Evolutionary conservation across 2,888 invertebrate species (phyloP).

Genomic region (Dynastes hyllus): DNA sequence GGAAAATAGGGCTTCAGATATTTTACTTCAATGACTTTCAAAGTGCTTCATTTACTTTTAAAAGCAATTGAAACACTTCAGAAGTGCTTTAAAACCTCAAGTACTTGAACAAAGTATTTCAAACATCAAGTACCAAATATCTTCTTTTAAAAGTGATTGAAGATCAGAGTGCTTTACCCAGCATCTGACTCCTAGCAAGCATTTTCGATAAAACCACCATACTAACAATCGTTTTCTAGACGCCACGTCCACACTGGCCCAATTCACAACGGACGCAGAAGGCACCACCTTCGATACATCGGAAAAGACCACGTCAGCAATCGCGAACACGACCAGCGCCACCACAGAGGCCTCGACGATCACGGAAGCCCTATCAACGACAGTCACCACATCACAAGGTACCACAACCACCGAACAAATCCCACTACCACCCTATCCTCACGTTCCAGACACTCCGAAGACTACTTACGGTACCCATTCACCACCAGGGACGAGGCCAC

Average conservation of each 20-base stretch:
- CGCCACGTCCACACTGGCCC: constrained; percentile 26
- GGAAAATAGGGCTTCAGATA: no score
- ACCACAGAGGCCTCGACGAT: constrained; percentile 28
- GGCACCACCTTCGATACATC: constrained; percentile 40
- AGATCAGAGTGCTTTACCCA: no score
- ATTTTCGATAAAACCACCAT: no score
- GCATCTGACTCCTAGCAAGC: no score
- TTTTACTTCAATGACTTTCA: no score
- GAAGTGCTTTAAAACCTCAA: no score
- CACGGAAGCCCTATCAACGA: constrained; percentile 4
- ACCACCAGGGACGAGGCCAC: constrained; percentile 66
- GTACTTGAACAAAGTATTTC: no score
- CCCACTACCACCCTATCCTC: constrained; percentile 65
- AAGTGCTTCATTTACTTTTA: no score
- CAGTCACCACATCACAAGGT: constrained; percentile 36
- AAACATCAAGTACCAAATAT: no score
- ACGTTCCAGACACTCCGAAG: constrained; percentile 58
- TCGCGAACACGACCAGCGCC: constrained; percentile 5
- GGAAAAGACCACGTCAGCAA: constrained; percentile 28
- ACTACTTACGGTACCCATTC: constrained; percentile 59
- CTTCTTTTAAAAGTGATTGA: no score
- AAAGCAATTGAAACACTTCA: no score
- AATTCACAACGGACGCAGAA: constrained; percentile 35
- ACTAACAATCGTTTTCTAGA: constrained; percentile 16
- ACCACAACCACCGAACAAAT: constrained; percentile 56